Evolutionary conservation across 1,140 invertebrate genomes (phyloP).

Genomic region (Drosophila trapezifrons): DNA sequence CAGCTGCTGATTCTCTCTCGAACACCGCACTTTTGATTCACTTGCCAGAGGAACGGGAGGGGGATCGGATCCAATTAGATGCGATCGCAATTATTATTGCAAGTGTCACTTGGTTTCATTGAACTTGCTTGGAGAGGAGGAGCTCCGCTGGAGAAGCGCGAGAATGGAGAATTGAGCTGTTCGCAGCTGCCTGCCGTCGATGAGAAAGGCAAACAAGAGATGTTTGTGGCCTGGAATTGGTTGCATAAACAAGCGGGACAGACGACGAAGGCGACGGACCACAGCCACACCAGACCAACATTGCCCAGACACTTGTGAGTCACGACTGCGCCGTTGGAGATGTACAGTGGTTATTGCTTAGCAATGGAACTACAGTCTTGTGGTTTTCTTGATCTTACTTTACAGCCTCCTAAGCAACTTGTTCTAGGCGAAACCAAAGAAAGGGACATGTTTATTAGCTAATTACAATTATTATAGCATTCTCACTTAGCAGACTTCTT

Average conservation of each 20-base stretch:
- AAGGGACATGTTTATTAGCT: too few species aligned
- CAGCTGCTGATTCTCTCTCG: not conserved
- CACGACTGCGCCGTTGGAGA: constrained; percentile 34
- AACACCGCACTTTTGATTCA: constrained; percentile 17
- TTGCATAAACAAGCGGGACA: constrained; percentile 67
- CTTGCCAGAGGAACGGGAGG: not conserved
- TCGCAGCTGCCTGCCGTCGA: constrained; percentile 57
- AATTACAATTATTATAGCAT: too few species aligned
- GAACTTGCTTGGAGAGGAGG: constrained; percentile 51
- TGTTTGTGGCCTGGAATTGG: constrained; percentile 73
- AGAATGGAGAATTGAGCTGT: constrained; percentile 68
- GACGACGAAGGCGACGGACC: constrained; percentile 11
- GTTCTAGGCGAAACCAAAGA: too few species aligned
- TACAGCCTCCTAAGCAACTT: too few species aligned
- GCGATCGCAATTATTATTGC: constrained; percentile 47
- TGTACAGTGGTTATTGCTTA: constrained; percentile 15
- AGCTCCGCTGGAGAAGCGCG: not conserved
- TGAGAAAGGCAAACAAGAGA: constrained; percentile 58
- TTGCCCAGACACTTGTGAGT: constrained; percentile 59
- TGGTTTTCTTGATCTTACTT: too few species aligned
- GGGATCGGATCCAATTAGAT: constrained; percentile 32
- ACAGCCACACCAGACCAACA: constrained; percentile 19
- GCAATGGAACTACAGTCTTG: too few species aligned
- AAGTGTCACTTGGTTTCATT: constrained; percentile 75
- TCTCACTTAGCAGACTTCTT: too few species aligned